Evolutionary conservation across 2,113 vertebrate genomes (phyloP), one percentile per base, ranked within the genome.

Genomic region (Tympanuchus pallidicinctus): DNA sequence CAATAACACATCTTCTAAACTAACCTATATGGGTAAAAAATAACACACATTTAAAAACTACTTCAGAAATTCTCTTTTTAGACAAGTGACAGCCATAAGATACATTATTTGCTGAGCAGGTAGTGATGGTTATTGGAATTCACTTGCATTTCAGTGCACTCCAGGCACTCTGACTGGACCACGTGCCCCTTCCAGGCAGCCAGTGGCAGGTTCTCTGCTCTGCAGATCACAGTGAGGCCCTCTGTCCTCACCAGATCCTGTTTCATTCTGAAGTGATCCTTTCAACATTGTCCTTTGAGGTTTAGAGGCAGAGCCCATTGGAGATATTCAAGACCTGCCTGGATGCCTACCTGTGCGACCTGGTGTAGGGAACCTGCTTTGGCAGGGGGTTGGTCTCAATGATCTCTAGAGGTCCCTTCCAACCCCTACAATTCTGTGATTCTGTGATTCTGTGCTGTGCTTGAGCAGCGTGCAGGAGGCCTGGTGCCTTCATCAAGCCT

Each of bases 141-240:
- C 34, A 38, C 20, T 47, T 2, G 28, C 13, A 8, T 69, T 64
- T 38, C 81, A 86, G 52, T 52, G 34, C 10, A 8, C 2, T 48
- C 11, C 1, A 1, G 27, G 12, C 56, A 45, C 15, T 22, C 66
- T 50, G 43, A 21, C 2, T 57, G 45, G 18, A 30, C 57, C 59
- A 18, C 6, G 16, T 63, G 40, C 25, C 50, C 2, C 0, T 7
- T 10, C 8, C 5, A 65, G 15, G 47, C 32, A 1, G 1, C 13
- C 63, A 5, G 13, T 1, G 1, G 28, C 13, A 5, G 2, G 36
- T 56, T 59, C 21, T 5, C 17, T 6, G 1, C 0, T 1, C 13
- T 5, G 32, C 11, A 10, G 8, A 64, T 6, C 12, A 11, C 8
- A 10, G 7, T 10, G 25, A 74, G 5, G 30, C 13, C 5, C 50